These are phyloP conservation scores for Elephantulus edwardii DNA, from an alignment of 2,113 vertebrate species.

Conservation along the genomic window DNA sequence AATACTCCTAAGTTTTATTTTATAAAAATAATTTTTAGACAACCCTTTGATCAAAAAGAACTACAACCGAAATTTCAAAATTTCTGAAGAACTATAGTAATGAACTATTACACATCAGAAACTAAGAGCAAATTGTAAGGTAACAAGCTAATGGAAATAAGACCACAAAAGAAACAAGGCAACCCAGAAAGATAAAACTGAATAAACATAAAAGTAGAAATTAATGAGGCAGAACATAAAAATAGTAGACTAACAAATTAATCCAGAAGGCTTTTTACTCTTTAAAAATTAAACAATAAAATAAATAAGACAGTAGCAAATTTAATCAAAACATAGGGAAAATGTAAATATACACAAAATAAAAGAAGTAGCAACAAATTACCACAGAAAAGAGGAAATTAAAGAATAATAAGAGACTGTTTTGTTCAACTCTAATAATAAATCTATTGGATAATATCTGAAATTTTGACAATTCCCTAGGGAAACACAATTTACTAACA, in stretches of 20 bases:
- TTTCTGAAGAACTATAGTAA: neutral
- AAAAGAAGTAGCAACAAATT: neutral
- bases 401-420: neutral
- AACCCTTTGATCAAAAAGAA: neutral
- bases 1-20: neutral
- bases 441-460: neutral
- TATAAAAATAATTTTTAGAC: neutral
- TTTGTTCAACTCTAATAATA: neutral
- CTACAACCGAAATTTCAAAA: neutral
- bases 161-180: neutral
- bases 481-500: neutral
- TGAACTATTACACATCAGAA: neutral
- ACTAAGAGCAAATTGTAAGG: neutral
- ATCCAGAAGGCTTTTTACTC: neutral
- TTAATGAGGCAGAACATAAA: neutral
- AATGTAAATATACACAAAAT: neutral
- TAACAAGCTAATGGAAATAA: neutral
- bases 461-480: neutral
- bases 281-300: neutral
- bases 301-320: neutral
- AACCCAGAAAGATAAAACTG: neutral
- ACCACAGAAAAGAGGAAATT: neutral
- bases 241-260: neutral
- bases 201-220: neutral
- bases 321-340: neutral